Conservation (phyloP, 2,113 vertebrate genomes). For the Oryzias curvinotus region DNA sequence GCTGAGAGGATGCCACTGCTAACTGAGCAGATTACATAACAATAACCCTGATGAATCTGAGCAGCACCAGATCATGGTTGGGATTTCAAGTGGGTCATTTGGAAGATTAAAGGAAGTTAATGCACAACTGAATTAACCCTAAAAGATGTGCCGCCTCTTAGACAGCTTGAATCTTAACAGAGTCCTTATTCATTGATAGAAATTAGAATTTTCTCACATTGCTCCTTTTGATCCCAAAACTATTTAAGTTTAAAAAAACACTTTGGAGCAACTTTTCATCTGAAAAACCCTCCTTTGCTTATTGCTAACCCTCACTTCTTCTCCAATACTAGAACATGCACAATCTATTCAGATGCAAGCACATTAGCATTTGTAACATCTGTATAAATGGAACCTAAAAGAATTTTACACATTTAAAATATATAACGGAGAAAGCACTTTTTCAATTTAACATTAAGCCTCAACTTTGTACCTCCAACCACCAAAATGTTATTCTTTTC, state of each 20-base stretch:
- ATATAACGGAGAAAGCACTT: conserved; percentile 31
- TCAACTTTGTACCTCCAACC: conserved; percentile 42
- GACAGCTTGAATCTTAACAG: no score
- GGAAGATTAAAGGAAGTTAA: conserved; percentile 27
- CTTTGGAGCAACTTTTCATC: conserved; percentile 34
- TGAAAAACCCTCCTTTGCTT: conserved; percentile 11
- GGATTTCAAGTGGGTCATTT: conserved; percentile 33
- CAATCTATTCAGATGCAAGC: conserved; percentile 58
- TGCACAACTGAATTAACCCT: conserved; percentile 48
- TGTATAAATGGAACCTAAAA: conserved; percentile 38
- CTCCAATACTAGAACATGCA: conserved; percentile 44
- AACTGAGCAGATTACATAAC: conserved; percentile 29
- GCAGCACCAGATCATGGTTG: conserved; percentile 24
- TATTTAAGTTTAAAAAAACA: conserved; percentile 46
- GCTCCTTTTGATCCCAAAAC: background rate
- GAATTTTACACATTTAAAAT: conserved; percentile 48
- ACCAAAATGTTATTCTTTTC: conserved; percentile 41
- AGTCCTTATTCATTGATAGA: no score
- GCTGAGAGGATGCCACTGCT: conserved; percentile 28
- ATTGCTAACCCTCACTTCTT: conserved; percentile 13
- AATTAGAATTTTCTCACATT: no score
- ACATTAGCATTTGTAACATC: conserved; percentile 58
- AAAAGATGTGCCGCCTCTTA: no score
- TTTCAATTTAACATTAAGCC: conserved; percentile 34
- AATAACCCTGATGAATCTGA: conserved; percentile 39